phyloP scores from a whole-genome alignment of 2,888 invertebrate species.

The Clepsis dumicolana region DNA sequence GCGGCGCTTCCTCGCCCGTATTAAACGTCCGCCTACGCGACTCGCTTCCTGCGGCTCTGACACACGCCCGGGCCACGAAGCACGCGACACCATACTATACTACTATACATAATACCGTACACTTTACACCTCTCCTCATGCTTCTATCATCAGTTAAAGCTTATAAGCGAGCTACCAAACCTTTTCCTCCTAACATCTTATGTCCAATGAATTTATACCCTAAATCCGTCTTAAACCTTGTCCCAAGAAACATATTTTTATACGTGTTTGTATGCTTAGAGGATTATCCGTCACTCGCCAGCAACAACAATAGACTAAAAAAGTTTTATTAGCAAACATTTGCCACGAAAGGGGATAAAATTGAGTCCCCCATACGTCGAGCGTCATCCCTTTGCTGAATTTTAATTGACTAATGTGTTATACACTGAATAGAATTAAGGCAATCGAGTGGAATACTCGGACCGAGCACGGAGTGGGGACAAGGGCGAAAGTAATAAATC shows the following conservation, averaged over 20 bases:
- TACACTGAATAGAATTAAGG: constrained; percentile 41
- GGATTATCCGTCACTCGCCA: constrained; percentile 24
- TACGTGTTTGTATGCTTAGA: constrained; percentile 8
- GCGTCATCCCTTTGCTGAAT: constrained; percentile 42
- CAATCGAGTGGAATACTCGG: constrained; percentile 40
- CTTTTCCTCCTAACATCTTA: neutral
- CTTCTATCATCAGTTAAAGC: neutral
- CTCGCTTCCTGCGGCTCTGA: constrained; percentile 54
- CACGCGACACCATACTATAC: constrained; percentile 12
- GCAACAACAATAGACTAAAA: constrained; percentile 29
- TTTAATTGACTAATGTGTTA: constrained; percentile 44
- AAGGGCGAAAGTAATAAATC: constrained; percentile 24
- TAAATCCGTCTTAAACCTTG: neutral
- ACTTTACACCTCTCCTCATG: neutral
- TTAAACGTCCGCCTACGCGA: constrained; percentile 59
- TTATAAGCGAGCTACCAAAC: neutral
- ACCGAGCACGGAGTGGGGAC: constrained; percentile 31
- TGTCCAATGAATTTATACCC: neutral
- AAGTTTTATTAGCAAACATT: constrained; percentile 33
- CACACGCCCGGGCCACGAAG: constrained; percentile 37
- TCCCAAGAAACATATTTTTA: constrained; percentile 3
- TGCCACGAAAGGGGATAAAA: constrained; percentile 25
- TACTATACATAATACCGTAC: neutral
- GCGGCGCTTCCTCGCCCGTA: constrained; percentile 59
- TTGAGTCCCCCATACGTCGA: constrained; percentile 36